Conservation (phyloP, 2,113 vertebrate genomes). For the Morone saxatilis region DNA sequence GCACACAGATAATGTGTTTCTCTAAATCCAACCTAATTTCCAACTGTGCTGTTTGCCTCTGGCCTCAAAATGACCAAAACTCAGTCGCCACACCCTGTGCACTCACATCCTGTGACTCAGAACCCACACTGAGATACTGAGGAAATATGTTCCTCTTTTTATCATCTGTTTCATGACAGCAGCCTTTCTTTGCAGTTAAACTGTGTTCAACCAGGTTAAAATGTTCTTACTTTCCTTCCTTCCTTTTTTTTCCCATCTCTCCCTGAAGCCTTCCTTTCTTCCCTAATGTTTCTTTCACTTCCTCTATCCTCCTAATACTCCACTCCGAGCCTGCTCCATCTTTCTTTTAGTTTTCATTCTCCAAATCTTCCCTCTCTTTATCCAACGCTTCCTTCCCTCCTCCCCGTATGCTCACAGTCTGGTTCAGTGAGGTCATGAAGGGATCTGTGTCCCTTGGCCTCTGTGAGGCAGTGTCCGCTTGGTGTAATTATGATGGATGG, state of each 20-base stretch:
- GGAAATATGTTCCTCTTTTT: constrained; percentile 47
- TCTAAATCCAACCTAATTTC: constrained; percentile 76
- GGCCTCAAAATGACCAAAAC: constrained; percentile 61
- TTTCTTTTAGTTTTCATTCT: constrained; percentile 21
- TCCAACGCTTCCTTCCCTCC: constrained; percentile 1
- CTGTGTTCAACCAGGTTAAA: constrained; percentile 27
- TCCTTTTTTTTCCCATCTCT: constrained; percentile 9
- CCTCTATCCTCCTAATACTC: constrained; percentile 18
- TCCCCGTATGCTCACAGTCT: constrained; percentile 15
- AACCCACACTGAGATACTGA: constrained; percentile 37
- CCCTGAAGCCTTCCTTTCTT: constrained; percentile 29
- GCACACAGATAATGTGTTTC: constrained; percentile 67
- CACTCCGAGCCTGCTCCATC: constrained; percentile 6
- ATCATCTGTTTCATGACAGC: constrained; percentile 61
- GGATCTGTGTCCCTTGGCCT: constrained; percentile 74
- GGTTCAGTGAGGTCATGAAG: constrained; percentile 65
- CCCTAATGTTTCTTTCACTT: constrained; percentile 14
- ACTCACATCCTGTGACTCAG: constrained; percentile 46
- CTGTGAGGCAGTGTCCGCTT: constrained; percentile 71
- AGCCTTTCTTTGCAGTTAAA: constrained; percentile 56
- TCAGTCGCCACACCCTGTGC: constrained; percentile 44
- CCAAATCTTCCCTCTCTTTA: constrained; percentile 3
- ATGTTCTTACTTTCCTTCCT: constrained; percentile 17
- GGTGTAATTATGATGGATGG: constrained; percentile 88
- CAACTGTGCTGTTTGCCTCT: constrained; percentile 58